Conservation (phyloP, 2,113 vertebrate species). For the Ictidomys tridecemlineatus region DNA sequence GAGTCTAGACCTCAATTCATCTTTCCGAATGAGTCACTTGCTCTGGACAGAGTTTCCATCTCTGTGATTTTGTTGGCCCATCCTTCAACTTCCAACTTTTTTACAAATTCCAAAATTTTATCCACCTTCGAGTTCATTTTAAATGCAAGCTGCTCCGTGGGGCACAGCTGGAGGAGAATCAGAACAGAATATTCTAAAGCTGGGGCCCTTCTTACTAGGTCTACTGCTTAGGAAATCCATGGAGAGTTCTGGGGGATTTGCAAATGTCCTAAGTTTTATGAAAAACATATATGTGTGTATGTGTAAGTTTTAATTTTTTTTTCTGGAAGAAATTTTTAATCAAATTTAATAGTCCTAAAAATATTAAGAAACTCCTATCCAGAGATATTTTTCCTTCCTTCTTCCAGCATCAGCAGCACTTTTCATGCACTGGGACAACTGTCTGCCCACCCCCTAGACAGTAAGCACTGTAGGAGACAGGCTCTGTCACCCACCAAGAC, state of each 20-base stretch:
- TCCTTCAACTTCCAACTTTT: neutral
- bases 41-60: neutral
- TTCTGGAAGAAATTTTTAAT: neutral
- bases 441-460: neutral
- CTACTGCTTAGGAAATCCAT: neutral
- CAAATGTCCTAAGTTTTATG: neutral
- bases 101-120: neutral
- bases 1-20: neutral
- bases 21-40: neutral
- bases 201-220: neutral
- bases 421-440: neutral
- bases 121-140: neutral
- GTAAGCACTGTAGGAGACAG: accelerated
- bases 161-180: neutral
- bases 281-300: neutral
- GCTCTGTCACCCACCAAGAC: neutral
- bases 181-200: neutral
- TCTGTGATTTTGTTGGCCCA: neutral
- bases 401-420: too few relatives aligned
- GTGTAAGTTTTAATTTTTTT: neutral
- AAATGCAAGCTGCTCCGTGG: neutral
- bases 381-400: neutral
- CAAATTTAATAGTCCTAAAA: neutral
- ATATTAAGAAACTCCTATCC: neutral
- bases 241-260: neutral